These are phyloP conservation scores for Micronisus gabar DNA, from an alignment of 2,113 vertebrate species.

Conservation along the genomic window DNA sequence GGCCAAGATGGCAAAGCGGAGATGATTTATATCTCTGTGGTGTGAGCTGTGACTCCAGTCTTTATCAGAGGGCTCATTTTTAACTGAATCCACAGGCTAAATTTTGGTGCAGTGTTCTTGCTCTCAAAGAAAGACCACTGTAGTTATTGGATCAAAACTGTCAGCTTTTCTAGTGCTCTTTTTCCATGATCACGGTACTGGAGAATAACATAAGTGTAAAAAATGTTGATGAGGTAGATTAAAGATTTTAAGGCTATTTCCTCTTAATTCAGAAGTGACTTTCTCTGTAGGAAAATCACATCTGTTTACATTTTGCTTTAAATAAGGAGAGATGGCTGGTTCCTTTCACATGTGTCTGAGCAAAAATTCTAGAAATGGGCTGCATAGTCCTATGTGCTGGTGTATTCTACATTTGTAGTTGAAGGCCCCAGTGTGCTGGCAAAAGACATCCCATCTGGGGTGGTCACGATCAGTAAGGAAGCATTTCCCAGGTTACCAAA, in stretches of 20 bases:
- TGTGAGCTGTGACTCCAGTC: not conserved
- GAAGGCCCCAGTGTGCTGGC: not conserved
- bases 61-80: not conserved
- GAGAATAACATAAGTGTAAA: not conserved
- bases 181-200: not conserved
- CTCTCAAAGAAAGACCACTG: not conserved
- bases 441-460: not conserved
- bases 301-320: not conserved
- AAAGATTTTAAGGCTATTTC: not conserved
- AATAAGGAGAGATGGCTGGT: not conserved
- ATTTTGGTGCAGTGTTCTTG: not conserved
- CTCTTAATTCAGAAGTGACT: not conserved
- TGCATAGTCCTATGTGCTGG: not conserved
- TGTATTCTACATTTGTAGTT: not conserved
- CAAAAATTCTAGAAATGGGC: not conserved
- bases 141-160: not conserved
- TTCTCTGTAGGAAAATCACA: not conserved
- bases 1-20: not conserved
- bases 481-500: not conserved
- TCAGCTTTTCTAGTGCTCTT: not conserved
- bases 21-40: not conserved
- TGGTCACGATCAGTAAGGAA: not conserved
- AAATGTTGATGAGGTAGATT: not conserved
- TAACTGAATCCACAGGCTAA: not conserved
- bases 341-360: not conserved